Conservation (phyloP, 2,888 invertebrate species). For the Zeuzera pyrina region DNA sequence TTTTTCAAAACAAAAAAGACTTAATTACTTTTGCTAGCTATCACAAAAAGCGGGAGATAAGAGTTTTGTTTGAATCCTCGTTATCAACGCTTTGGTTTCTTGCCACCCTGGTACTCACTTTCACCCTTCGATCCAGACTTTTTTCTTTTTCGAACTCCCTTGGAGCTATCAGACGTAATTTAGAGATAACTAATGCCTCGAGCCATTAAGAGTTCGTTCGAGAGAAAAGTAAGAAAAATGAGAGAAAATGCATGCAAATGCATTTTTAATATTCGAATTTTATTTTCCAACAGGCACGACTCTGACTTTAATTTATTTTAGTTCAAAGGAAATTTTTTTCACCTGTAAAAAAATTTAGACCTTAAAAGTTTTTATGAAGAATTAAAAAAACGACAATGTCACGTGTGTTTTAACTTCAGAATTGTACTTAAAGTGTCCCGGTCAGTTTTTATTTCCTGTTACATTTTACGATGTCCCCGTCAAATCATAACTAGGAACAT, state of each 20-base stretch:
- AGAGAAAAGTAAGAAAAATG: slow-evolving; percentile 29
- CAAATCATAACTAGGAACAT: slow-evolving; percentile 23
- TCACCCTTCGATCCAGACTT: slow-evolving; percentile 48
- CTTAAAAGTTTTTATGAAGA: no score
- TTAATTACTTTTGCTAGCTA: slow-evolving; percentile 66
- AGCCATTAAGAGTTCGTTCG: slow-evolving; percentile 54
- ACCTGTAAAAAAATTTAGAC: no score
- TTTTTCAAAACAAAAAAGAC: slow-evolving; percentile 47
- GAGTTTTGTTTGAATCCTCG: slow-evolving; percentile 52
- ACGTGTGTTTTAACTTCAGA: no score
- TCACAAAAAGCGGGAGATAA: slow-evolving; percentile 59
- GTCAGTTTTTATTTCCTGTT: slow-evolving; percentile 27
- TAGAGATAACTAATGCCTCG: slow-evolving; percentile 64
- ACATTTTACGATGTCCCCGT: slow-evolving; percentile 30
- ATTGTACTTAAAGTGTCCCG: no score
- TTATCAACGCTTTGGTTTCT: slow-evolving; percentile 47
- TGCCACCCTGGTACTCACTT: slow-evolving; percentile 40
- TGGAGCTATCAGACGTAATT: slow-evolving; percentile 58
- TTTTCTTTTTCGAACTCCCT: slow-evolving; percentile 35
- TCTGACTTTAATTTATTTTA: no score
- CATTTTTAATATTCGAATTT: slow-evolving; percentile 46
- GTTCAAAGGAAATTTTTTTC: no score
- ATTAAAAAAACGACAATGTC: no score
- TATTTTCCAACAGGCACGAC: no score
- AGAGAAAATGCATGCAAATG: slow-evolving; percentile 44